Evolutionary conservation across 2,113 vertebrate genomes (phyloP).

Genomic region (Jacana jacana): DNA sequence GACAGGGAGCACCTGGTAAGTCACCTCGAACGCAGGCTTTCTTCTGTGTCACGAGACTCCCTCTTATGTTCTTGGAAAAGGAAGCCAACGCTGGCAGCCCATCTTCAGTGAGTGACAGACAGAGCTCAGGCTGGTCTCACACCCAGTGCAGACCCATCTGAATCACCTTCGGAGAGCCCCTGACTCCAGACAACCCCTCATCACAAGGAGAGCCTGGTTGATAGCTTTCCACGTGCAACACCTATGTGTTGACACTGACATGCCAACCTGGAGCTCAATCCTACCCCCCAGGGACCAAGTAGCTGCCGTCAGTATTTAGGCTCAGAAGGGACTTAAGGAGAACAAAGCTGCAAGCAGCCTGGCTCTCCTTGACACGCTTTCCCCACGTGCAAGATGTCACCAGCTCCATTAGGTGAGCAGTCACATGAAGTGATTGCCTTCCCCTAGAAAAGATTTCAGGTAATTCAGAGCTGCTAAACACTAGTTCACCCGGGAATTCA

Average conservation of each 20-base stretch:
- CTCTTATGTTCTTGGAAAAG: neutral
- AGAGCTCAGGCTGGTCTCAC: neutral
- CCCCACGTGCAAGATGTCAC: neutral
- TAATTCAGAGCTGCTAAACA: neutral
- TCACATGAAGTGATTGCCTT: neutral
- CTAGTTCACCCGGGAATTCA: neutral
- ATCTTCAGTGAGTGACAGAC: neutral
- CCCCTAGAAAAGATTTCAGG: neutral
- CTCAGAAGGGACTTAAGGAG: neutral
- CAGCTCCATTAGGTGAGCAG: neutral
- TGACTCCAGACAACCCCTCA: neutral
- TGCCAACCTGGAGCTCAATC: neutral
- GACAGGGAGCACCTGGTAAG: neutral
- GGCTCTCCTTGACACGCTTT: neutral
- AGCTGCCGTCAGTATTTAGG: neutral
- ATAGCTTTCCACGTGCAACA: neutral
- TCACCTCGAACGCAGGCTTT: neutral
- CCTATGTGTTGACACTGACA: rapidly evolving
- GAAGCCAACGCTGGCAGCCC: neutral
- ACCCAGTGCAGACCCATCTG: neutral
- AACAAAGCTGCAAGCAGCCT: neutral
- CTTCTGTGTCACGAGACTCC: neutral
- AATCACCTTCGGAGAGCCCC: neutral
- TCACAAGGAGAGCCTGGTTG: rapidly evolving
- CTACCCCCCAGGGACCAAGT: neutral